Base-by-base conservation (phyloP, 1,140 invertebrate species). In the Drosophila oshimai region DNA sequence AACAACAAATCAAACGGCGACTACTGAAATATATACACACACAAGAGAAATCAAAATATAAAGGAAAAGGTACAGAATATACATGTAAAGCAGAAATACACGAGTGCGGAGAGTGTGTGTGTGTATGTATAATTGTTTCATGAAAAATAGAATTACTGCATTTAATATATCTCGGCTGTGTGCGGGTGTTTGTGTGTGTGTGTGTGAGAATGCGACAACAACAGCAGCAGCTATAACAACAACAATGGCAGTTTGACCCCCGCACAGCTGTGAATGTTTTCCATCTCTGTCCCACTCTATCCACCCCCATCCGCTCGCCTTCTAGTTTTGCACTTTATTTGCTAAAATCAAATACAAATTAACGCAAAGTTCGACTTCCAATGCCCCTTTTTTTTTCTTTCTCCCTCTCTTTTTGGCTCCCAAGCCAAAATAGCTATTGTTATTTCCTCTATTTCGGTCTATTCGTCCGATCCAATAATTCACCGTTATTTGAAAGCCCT, bases 251-350 rank as follows among this genome's bases (percentile, higher is more conserved):
- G 51, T n/a, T 45, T 69, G 65, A 64, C 69, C 60, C 61, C 62
- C 60, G 60, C 55, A 33, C 70, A 73, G 68, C 70, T 74, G 71
- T 74, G 47, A 65, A 55, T 74, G 47, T 57, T 74, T 57, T 64
- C 42, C 41, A 50, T 74, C 29, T 62, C 33, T 47, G 6, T 57
- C 68, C 29, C 28, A 34, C 51, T 37, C 17, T 15, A 28, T 12
- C 36, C 31, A 13, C 26, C 58, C 12, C 57, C 20, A 13, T 28
- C n/a, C 24, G 41, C 41, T 5, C 42, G n/a, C 22, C 15, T 18
- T 10, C 20, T 18, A 49, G 24, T 67, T 31, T 61, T 10, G 42
- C 24, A 44, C 12, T 20, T 18, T 1, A 6, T 1, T 12, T 6
- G n/a, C 18, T 13, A 12, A 62, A 58, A 26, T 42, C 53, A 42